phyloP scores from a whole-genome alignment of 2,797 vertebrate species.

The Amblyopsis hoosieri region DNA sequence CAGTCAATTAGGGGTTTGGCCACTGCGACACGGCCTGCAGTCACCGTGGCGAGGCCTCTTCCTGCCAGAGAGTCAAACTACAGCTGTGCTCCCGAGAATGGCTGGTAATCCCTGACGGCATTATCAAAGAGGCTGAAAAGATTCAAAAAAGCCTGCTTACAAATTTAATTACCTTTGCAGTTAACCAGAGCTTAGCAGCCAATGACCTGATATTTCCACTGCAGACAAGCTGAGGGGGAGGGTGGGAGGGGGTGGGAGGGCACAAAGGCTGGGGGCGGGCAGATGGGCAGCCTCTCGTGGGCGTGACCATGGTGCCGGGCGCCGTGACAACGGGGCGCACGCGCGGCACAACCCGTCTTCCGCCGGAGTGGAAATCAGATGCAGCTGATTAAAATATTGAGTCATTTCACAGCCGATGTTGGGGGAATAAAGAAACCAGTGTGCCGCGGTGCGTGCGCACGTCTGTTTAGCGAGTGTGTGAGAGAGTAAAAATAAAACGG shows the following conservation, averaged over 20 bases:
- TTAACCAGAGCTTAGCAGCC: constrained; percentile 80
- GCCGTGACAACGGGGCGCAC: constrained; percentile 64
- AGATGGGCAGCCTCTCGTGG: constrained; percentile 67
- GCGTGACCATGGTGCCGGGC: constrained; percentile 66
- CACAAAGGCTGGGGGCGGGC: constrained; percentile 68
- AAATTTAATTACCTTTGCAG: constrained; percentile 83
- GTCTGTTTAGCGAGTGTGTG: constrained; percentile 2
- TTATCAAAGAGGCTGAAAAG: constrained; percentile 78
- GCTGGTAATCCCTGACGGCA: constrained; percentile 68
- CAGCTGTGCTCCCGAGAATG: constrained; percentile 63
- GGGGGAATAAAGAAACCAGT: constrained; percentile 71
- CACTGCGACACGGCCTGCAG: constrained; percentile 45
- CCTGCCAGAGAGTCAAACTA: constrained; percentile 61
- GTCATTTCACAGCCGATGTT: constrained; percentile 76
- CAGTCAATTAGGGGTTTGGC: constrained; percentile 49
- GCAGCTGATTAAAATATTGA: constrained; percentile 80
- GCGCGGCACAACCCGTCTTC: constrained; percentile 66
- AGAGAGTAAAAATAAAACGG: neutral
- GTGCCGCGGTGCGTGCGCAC: constrained; percentile 51
- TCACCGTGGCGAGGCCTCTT: constrained; percentile 57
- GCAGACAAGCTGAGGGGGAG: constrained; percentile 65
- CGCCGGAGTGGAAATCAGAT: constrained; percentile 79
- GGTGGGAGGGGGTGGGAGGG: constrained; percentile 53
- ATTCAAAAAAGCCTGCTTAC: constrained; percentile 80
- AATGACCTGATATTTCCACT: constrained; percentile 81